Base-by-base conservation (phyloP, 2,888 invertebrate species). In the Tethea ocularis region DNA sequence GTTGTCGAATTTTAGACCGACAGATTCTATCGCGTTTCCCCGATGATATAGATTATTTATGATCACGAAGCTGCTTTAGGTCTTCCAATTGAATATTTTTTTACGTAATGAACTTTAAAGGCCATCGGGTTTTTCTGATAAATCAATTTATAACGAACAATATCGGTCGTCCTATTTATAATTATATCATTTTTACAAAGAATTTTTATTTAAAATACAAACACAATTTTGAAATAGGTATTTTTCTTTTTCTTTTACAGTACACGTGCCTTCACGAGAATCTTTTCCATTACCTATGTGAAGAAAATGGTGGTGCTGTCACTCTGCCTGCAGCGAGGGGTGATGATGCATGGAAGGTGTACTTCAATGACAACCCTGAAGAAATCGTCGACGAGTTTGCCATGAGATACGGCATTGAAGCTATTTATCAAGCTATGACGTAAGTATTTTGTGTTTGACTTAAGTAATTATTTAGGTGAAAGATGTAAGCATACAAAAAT, bases 241-340 rank as follows among this genome's bases (percentile, higher is more conserved):
- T 26, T 52, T 52, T 15, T 26, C 0, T n/a, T 59, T 53, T 61
- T 62, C 60, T 29, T 61, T 72, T 69, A 38, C 84, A 93, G 91
- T 99, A 99, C 93, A 99, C 99, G 52, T 99, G 99, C 86, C 96
- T 99, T 65, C 99, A 99, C 91, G 99, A 99, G 89, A 99, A 99
- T 87, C 95, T 99, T 59, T 99, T 99, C 93, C 98, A 99, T 89
- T 99, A 98, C 82, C 93, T 99, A n/a, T 99, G 99, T 89, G 99
- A 99, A 83, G 96, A 97, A 74, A 97, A 97, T 78, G 96, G 95
- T 23, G 98, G 98, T 36, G 97, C 97, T 74, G 98, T 98, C 61
- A 98, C 96, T 65, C 91, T 99, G 61, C 99, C 99, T 1, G 96
- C 96, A 67, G 97, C 98, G 23, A 97, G 98, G 87, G 99, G 99